phyloP scores from a whole-genome alignment of 1,140 invertebrate species.

The Pemphigus obesinymphae region DNA sequence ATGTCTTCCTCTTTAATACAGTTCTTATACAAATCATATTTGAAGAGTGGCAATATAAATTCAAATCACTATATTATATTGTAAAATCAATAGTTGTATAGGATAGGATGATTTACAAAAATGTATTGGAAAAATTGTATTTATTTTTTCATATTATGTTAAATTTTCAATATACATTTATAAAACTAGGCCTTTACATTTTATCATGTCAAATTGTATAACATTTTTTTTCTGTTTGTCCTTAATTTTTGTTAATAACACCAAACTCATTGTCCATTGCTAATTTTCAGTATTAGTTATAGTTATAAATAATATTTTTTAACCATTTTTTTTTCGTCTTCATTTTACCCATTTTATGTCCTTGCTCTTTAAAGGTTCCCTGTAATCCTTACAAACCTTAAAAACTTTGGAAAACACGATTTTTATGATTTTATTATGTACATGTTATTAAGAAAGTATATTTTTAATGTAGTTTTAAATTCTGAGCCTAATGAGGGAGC shows the following conservation, averaged over 20 bases:
- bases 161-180: not conserved
- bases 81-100: not conserved
- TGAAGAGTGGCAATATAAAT: not conserved
- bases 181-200: not conserved
- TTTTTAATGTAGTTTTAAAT: too few species aligned
- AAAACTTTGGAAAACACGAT: too few species aligned
- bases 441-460: too few species aligned
- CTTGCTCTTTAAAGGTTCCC: too few species aligned
- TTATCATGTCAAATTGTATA: not conserved
- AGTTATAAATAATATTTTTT: constrained; percentile 11
- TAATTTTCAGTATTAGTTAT: not conserved
- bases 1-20: too few species aligned
- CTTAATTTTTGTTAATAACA: not conserved
- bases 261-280: not conserved
- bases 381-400: too few species aligned
- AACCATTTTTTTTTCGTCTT: not conserved
- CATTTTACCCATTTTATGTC: not conserved
- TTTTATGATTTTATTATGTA: too few species aligned
- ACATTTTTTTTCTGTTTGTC: not conserved
- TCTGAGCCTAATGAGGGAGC: too few species aligned
- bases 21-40: too few species aligned
- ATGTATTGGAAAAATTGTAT: not conserved
- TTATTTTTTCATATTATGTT: not conserved
- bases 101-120: not conserved
- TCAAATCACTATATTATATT: not conserved